Percentiles rank a stretch among this genome's conserved stretches.
These are phyloP conservation scores for Stratiolaelaps scimitus DNA, from an alignment of 1,140 invertebrate species.

Conservation along the genomic window DNA sequence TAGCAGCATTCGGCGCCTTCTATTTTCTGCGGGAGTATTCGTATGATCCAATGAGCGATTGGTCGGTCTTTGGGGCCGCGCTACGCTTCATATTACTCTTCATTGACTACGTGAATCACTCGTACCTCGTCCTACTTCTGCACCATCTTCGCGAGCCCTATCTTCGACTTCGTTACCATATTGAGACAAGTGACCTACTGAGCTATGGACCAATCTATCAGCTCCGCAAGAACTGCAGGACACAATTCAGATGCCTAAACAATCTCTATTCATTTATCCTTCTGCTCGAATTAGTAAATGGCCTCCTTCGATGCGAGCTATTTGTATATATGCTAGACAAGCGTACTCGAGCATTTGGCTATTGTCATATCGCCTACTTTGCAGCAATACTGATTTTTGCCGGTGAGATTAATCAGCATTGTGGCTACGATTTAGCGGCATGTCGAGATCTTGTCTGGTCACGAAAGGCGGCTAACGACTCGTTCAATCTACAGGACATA, in stretches of 20 bases:
- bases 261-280: background rate
- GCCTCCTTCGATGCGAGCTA: background rate
- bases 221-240: background rate
- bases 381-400: background rate
- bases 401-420: background rate
- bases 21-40: conserved; percentile 5
- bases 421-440: background rate
- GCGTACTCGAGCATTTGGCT: conserved; percentile 1
- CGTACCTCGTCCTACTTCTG: conserved; percentile 10
- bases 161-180: background rate
- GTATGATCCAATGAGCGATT: background rate
- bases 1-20: background rate
- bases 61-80: background rate
- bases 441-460: conserved; percentile 6
- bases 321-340: background rate
- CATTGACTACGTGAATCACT: background rate
- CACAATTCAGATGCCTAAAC: conserved; percentile 2
- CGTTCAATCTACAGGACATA: background rate
- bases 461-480: background rate
- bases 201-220: conserved; percentile 1
- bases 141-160: conserved; percentile 11
- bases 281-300: background rate
- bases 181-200: background rate
- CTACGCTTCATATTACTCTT: conserved; percentile 1
- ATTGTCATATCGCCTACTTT: background rate